Evolutionary conservation across 1,140 invertebrate species (phyloP), one percentile per base, ranked within the genome.

Genomic region (Cardiocondyla obscurior): DNA sequence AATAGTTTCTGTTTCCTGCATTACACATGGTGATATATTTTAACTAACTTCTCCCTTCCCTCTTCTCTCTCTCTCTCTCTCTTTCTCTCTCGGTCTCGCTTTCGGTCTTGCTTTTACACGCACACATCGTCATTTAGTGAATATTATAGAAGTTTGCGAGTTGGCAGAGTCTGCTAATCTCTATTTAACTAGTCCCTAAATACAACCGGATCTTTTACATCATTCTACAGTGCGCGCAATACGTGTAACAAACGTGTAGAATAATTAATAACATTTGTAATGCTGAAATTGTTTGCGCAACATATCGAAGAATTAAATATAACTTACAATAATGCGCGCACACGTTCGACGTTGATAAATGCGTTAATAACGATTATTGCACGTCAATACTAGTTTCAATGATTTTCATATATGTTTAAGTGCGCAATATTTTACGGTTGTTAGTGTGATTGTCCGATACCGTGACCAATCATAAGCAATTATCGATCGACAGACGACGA

Each of bases 121-220:
- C 25, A 57, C 14, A 7, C 25, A 55, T 5, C 8, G 36, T 30
- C 55, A 46, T 67, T 77, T 67, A 67, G 60, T 77, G 74, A 77
- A 77, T 67, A 77, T 77, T 53, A 77, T 65, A 39, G 74, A 77
- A 77, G 60, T 77, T 77, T 53, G 74, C 28, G 44, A 39, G 5
- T 8, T 60, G 25, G n/a, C 19, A 57, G 30, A 77, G 44, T 67
- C 46, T 19, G 74, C 44, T 77, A 77, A 77, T 77, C 44, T 67
- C 74, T 77, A 51, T 77, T 30, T 77, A 77, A 77, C 60, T 65
- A 67, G 33, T 53, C 16, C 25, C 22, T 14, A 28, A 51, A 67
- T 77, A 77, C 33, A 67, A 42, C 6, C 10, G 4, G 22, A 7
- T 51, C 22, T 51, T 25, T 62, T 53, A 39, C 74, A 51, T 49